Evolutionary conservation across 2,113 vertebrate species (phyloP).

Genomic region (Hyaena hyaena): DNA sequence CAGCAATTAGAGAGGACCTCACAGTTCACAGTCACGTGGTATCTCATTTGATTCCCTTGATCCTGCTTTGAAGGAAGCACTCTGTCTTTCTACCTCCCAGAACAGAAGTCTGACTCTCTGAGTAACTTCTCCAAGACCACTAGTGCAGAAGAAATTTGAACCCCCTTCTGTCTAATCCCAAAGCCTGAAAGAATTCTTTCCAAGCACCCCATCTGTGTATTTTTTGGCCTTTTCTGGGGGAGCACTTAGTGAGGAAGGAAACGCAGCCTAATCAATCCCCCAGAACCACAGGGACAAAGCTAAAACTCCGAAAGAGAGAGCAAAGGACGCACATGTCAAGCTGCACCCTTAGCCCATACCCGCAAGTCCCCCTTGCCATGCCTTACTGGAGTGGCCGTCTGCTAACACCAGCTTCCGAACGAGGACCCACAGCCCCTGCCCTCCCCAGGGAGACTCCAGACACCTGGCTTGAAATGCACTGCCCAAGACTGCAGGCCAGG

Average conservation of each 20-base stretch:
- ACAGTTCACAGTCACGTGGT: background rate
- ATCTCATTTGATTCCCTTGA: background rate
- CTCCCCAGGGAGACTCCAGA: background rate
- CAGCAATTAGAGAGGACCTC: background rate
- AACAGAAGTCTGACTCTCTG: background rate
- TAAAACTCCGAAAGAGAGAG: background rate
- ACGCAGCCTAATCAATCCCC: background rate
- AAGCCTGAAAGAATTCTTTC: background rate
- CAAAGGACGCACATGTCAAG: background rate
- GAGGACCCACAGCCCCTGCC: background rate
- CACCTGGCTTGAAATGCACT: background rate
- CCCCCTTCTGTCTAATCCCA: background rate
- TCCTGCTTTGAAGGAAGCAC: background rate
- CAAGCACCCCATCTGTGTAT: background rate
- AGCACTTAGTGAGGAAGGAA: background rate
- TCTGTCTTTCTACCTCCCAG: background rate
- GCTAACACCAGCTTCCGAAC: background rate
- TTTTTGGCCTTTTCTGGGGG: background rate
- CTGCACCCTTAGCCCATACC: background rate
- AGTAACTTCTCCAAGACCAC: background rate
- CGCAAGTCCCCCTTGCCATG: background rate
- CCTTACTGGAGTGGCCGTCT: background rate
- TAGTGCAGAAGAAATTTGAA: background rate
- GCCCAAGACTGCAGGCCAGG: background rate
- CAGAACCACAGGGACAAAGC: background rate